Evolutionary conservation across 2,888 invertebrate genomes (phyloP), one percentile per base, ranked within the genome.

Genomic region (Hesperia comma): DNA sequence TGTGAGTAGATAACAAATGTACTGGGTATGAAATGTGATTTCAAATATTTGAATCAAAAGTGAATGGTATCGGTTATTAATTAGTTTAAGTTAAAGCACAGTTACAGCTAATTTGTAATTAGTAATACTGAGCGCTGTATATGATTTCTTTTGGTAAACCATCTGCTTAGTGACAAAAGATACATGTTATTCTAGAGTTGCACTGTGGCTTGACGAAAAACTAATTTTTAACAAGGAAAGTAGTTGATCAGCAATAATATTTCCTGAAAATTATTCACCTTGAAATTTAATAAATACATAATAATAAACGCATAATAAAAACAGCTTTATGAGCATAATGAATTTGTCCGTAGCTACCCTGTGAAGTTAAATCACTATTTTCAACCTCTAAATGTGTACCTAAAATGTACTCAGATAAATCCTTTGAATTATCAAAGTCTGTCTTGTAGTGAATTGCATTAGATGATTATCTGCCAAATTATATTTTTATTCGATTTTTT

Each of bases 11-110:
- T 86, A 79, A 83, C 80, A 73, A 85, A 81, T 86, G 79, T 83
- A 83, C 80, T 85, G 87, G 84, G 85, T 84, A 82, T 81, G 80
- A 80, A 82, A 84, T 85, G 85, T 88, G 84, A 84, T 86, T 87
- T 82, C 75, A 75, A 77, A 74, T 72, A 72, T 74, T 74, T 70
- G 66, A 75, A 77, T 75, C 73, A 75, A 72, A 67, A 68, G 71
- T 72, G 54, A 69, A 70, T 69, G 71, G 75, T 69, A 74, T 72
- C 67, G 63, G 69, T 77, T 77, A 72, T 71, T 62, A 79, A 80
- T 79, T 82, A 79, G 79, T 81, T 83, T 75, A 77, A 72, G 61
- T 73, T 70, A 72, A 78, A 76, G 77, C 76, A 73, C 75, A 70
- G 73, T 66, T 68, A 61, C 54, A 60, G 46, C 40, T 26, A 43